Base-by-base conservation (phyloP, 2,113 vertebrate genomes). In the Notiomystis cincta region DNA sequence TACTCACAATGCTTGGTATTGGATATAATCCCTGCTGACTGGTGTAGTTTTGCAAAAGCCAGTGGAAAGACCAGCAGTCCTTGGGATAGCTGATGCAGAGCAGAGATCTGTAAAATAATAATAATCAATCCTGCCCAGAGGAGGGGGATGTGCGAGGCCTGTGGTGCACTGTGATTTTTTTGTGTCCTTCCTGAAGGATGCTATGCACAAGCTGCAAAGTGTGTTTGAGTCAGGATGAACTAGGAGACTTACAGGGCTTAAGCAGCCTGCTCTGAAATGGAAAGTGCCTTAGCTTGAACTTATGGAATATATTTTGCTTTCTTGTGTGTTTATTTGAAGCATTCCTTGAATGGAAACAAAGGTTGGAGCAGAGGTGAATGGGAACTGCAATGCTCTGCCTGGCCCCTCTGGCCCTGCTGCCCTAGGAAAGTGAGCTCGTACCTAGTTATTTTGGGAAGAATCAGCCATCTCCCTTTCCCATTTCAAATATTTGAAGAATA, bases 111-210 rank as follows among this genome's bases (percentile, higher is more conserved):
- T 47, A 70, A 62, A 66, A 77, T 24, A 54, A 33, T 62, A 53
- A 50, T 40, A 40, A 40, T 40, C 40, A 40, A 40, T 58, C 50
- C n/a, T 57, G 33, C 56, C 24, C 31, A 69, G 54, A 72, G 37
- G 21, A 65, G 31, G 4, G 31, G 21, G 31, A 6, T 14, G 7
- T 13, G 28, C 0, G 0, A 60, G 84, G 18, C 57, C 13, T 19
- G 10, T 48, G 33, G 21, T 44, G 25, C 1, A 3, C 10, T 70
- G 62, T 33, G 48, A 28, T 51, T 17, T 62, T 62, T 56, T 33
- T 40, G 17, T 24, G 33, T 75, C 48, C 65, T 60, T 75, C 48
- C 69, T 42, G 51, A 91, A 83, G 47, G 45, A 48, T 66, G 33
- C 75, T 58, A 19, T 66, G 35, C 27, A 31, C 25, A 53, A 80